Base-by-base conservation (phyloP, 2,888 invertebrate species). In the Syritta pipiens region DNA sequence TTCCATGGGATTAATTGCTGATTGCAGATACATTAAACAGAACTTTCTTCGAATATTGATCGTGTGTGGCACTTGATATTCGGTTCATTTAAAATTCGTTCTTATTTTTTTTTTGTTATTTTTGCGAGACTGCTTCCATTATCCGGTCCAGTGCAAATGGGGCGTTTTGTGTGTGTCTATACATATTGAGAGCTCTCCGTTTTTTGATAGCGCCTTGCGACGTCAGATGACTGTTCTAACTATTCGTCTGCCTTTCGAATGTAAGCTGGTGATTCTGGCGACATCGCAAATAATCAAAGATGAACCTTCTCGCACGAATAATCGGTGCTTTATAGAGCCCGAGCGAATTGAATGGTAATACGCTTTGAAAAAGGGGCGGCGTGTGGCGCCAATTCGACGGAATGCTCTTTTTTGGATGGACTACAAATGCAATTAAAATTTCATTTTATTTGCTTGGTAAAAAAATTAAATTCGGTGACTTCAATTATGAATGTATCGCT, bases 1-100 rank as follows among this genome's bases (percentile, higher is more conserved):
- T 46, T 77, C 72, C 77, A 59, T 77, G 77, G 77, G 77, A 77
- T 53, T 72, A 72, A 72, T 77, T 77, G 59, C 72, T 60, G 72
- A 77, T 77, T 65, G 72, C 59, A 24, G 67, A 71, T 40, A 60
- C 65, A 77, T 72, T 77, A 55, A 48, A 60, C 77, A 77, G 59
- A 72, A 40, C 71, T 77, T 77, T 77, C 71, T 24, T 28, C 44
- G 51, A 57, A 74, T 40, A 55, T 42, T 53, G 71, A 71, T 65
- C 65, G 65, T 65, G 59, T 65, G 63, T 65, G 65, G 77, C 22
- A 65, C 57, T 71, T 77, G 49, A 63, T 49, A 10, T 46, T 62
- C 14, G 6, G 10, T 24, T 60, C 10, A 20, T 4, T 59, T 32
- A n/a, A n/a, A n/a, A n/a, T n/a, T n/a, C n/a, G 49, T 42, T 19